Evolutionary conservation across 2,113 vertebrate species (phyloP), one percentile per base, ranked within the genome.

Genomic region (Protobothrops mucrosquamatus): DNA sequence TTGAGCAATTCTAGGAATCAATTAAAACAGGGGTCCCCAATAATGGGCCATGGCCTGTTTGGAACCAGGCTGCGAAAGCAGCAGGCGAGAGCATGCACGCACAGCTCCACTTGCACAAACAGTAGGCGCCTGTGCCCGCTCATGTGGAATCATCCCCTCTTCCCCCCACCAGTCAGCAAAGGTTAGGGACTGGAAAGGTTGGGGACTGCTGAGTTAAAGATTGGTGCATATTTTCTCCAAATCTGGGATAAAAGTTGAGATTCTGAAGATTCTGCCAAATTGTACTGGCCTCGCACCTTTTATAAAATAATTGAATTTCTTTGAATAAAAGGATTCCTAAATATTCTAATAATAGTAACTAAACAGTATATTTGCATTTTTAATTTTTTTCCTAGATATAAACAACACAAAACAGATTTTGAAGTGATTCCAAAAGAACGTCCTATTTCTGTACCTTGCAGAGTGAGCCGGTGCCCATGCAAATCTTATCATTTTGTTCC

Each of bases 381-480:
- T 1, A 1, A 86, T 0, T 26, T 90, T 92, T 87, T 90, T 87
- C 93, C 87, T 69, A 99, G 99, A 95, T 99, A 98, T 92, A 99
- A 99, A 95, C 98, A 99, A 54, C 99, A 99, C 95, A 97, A 98
- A 97, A 99, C 98, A 0, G 98, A 99, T 94, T 98, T 98, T 86
- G 97, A 98, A 93, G 96, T 92, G 61, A 95, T 99, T 89, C 98
- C 99, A 0, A 2, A 94, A 34, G 98, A 98, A 57, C 97, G 97
- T 54, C 98, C 98, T 54, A 95, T 99, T 69, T 3, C 24, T 2
- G 94, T 99, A 89, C 98, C 98, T 0, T 99, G 99, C 92, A 92
- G 55, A 64, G 98, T 97, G 94, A 93, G 86, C 0, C 92, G 95
- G 0, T 99, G 99, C 64, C 94, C 0, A 0, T 99, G 99, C 95